Evolutionary conservation across 2,797 vertebrate genomes (phyloP).

Genomic region (Takifugu rubripes): DNA sequence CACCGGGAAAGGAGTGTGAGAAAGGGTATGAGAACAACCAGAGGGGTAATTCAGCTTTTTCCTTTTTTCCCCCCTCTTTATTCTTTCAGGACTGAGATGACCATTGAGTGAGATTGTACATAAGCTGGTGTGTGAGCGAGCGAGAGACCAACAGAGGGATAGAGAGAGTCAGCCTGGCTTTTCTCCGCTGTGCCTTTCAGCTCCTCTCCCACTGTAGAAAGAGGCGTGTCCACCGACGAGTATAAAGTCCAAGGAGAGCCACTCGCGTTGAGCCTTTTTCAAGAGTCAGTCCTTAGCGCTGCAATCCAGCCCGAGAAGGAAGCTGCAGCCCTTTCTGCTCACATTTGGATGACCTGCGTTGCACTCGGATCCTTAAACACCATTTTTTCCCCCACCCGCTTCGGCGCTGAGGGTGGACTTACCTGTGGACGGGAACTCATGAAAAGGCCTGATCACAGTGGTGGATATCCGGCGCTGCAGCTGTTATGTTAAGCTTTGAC

Average conservation of each 20-base stretch:
- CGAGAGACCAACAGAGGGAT: constrained; percentile 49
- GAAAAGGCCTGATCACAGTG: constrained; percentile 32
- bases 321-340: constrained; percentile 46
- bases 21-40: constrained; percentile 27
- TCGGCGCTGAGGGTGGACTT: constrained; percentile 22
- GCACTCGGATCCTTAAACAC: constrained; percentile 56
- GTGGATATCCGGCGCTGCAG: constrained; percentile 44
- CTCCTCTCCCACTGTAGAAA: constrained; percentile 66
- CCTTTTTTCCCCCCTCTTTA: constrained; percentile 8
- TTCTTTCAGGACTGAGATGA: constrained; percentile 50
- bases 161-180: constrained; percentile 63
- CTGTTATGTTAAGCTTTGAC: constrained; percentile 23
- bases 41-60: constrained; percentile 38
- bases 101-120: constrained; percentile 44
- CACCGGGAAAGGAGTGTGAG: not conserved
- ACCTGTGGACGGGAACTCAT: constrained; percentile 27
- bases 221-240: constrained; percentile 74
- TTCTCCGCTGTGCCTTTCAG: constrained; percentile 69
- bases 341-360: constrained; percentile 46
- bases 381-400: constrained; percentile 10
- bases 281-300: constrained; percentile 56
- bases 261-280: constrained; percentile 67
- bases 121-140: constrained; percentile 44
- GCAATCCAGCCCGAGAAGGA: constrained; percentile 53
- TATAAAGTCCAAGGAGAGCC: constrained; percentile 76